These are phyloP conservation scores for Spisula subtruncata DNA, from an alignment of 2,888 invertebrate genomes.

Conservation along the genomic window DNA sequence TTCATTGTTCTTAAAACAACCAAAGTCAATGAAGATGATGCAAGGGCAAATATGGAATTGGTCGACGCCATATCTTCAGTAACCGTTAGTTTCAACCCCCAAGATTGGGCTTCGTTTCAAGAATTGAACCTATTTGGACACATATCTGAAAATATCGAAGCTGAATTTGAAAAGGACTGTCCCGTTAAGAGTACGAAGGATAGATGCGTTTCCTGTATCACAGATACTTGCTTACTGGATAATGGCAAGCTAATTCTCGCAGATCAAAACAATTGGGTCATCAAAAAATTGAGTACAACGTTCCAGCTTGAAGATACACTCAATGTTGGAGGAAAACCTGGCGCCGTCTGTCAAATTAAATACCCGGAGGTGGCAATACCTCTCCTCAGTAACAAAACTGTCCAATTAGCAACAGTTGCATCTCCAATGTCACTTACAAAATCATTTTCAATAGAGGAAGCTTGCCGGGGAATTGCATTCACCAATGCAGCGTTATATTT, in stretches of 20 bases:
- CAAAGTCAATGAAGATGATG: background rate
- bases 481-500: conserved; percentile 6
- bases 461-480: conserved; percentile 30
- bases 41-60: background rate
- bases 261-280: conserved; percentile 28
- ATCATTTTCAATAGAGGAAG: conserved; percentile 28
- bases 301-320: conserved; percentile 27
- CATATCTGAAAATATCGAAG: background rate
- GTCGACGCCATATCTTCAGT: background rate
- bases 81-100: background rate
- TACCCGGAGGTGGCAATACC: conserved; percentile 26
- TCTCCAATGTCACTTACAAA: conserved; percentile 6
- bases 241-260: conserved; percentile 27
- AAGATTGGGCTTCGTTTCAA: background rate
- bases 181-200: background rate
- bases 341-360: conserved; percentile 17
- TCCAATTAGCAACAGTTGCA: background rate
- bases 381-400: conserved; percentile 20
- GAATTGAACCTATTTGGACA: background rate
- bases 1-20: conserved; percentile 20
- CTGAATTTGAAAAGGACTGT: background rate
- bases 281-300: conserved; percentile 1
- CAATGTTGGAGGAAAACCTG: conserved; percentile 25
- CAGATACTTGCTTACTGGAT: conserved; percentile 29
- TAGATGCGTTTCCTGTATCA: background rate